Conservation (phyloP, 2,797 vertebrate genomes). For the Sphenopsis melanotis region DNA sequence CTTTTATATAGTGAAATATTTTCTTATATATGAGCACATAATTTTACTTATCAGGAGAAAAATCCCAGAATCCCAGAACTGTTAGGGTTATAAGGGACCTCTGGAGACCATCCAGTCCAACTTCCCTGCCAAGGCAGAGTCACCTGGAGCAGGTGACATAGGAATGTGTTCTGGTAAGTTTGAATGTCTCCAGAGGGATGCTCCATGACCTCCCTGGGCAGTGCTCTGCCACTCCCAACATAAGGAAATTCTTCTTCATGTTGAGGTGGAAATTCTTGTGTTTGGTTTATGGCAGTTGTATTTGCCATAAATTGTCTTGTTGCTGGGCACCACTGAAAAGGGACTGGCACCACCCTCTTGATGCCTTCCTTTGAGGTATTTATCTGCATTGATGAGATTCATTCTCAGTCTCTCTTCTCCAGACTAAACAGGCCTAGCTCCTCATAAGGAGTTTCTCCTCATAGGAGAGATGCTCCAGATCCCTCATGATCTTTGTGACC, state of each 20-base stretch:
- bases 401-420: background rate
- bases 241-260: background rate
- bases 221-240: background rate
- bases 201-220: background rate
- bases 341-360: background rate
- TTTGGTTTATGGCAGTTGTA: background rate
- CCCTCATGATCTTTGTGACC: background rate
- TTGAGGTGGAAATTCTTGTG: background rate
- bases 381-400: background rate
- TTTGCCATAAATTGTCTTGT: background rate
- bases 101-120: background rate
- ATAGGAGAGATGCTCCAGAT: background rate
- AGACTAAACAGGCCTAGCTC: background rate
- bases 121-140: background rate
- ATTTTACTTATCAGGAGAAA: background rate
- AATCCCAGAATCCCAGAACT: background rate
- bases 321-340: background rate
- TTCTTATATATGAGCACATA: background rate
- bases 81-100: background rate
- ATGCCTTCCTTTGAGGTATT: background rate
- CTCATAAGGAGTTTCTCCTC: background rate
- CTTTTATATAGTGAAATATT: background rate
- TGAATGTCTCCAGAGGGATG: background rate
- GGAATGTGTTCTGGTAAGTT: background rate
- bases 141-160: background rate